These are phyloP conservation scores for Bruchidius siliquastri DNA, from an alignment of 2,888 invertebrate species.

Conservation along the genomic window DNA sequence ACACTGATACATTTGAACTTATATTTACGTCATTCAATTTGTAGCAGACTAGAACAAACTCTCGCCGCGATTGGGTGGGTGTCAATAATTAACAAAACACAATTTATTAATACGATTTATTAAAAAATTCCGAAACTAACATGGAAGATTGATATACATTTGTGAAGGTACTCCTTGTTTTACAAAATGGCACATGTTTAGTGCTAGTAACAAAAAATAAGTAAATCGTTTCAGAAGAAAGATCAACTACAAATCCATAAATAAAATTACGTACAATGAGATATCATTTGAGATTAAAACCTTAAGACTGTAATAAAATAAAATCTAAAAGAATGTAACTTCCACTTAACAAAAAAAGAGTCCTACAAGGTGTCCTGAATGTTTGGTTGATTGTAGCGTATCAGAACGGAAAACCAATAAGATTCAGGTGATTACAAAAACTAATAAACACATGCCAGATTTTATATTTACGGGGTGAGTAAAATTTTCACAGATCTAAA, in stretches of 20 bases:
- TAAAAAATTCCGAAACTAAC: constrained; percentile 40
- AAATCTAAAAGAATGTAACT: constrained; percentile 24
- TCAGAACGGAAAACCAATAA: no score
- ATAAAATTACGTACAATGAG: constrained; percentile 1
- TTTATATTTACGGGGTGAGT: no score
- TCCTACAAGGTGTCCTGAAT: background rate
- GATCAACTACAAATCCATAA: constrained; percentile 19
- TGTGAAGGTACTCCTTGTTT: constrained; percentile 38
- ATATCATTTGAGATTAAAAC: background rate
- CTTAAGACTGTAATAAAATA: constrained; percentile 2
- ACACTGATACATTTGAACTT: no score
- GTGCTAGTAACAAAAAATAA: constrained; percentile 35
- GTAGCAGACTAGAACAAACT: no score
- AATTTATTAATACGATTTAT: constrained; percentile 29
- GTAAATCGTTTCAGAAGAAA: constrained; percentile 15
- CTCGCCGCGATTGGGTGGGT: no score
- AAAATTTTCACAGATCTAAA: no score
- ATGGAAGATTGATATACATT: constrained; percentile 33
- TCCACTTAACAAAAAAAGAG: constrained; percentile 21
- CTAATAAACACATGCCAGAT: no score
- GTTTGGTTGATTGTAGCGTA: background rate
- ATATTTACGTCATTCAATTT: no score
- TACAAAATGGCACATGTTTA: constrained; percentile 40
- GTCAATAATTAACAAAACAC: background rate
- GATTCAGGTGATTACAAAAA: no score